Percentiles rank a stretch among this genome's conserved stretches.
phyloP scores from a whole-genome alignment of 1,140 invertebrate genomes.

The Riptortus pedestris region DNA sequence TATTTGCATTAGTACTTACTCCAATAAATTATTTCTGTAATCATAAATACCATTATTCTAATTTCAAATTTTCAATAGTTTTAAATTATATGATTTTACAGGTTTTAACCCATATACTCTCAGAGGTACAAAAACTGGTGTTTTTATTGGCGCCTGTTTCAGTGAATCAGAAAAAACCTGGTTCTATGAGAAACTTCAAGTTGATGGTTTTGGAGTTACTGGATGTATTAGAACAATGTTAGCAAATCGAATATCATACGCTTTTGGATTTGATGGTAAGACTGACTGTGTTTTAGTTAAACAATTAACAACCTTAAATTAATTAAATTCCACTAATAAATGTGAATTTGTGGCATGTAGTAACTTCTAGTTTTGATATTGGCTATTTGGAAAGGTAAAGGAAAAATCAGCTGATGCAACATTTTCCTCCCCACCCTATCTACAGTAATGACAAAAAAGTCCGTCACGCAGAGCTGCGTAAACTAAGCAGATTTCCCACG shows the following conservation, averaged over 20 bases:
- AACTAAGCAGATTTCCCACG: too few species aligned
- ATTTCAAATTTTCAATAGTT: too few species aligned
- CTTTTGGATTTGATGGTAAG: conserved; percentile 50
- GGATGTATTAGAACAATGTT: conserved; percentile 84
- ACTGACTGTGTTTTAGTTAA: background rate
- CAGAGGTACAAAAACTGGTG: conserved; percentile 61
- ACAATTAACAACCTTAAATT: background rate
- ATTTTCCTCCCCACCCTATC: too few species aligned
- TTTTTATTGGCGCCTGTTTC: conserved; percentile 68
- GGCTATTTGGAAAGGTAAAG: too few species aligned
- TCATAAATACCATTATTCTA: too few species aligned
- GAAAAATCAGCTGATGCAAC: too few species aligned
- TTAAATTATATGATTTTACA: conserved; percentile 35
- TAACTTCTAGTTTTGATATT: too few species aligned
- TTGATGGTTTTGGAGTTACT: conserved; percentile 52
- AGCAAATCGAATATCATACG: conserved; percentile 77
- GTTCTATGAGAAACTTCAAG: conserved; percentile 53
- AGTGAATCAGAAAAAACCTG: conserved; percentile 62
- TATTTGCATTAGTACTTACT: too few species aligned
- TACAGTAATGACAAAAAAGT: too few species aligned
- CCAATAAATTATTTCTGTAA: too few species aligned
- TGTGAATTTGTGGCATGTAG: too few species aligned
- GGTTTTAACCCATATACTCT: conserved; percentile 48
- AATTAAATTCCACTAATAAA: background rate
- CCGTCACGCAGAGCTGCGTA: too few species aligned